Base-by-base conservation (phyloP, 2,113 vertebrate species). In the Seriola quinqueradiata region DNA sequence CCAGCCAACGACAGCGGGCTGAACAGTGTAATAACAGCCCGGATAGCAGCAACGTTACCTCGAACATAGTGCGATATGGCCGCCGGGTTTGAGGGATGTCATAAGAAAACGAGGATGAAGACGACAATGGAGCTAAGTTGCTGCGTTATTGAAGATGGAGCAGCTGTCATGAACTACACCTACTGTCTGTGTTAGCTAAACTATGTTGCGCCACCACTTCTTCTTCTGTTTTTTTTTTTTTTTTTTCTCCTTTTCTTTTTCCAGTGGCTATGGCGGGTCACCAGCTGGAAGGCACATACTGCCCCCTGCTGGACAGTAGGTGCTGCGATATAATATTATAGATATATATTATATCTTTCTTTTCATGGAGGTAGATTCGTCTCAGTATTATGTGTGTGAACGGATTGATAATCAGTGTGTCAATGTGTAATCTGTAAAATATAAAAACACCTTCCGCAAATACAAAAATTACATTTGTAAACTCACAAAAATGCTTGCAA, bases 11-110 rank as follows among this genome's bases (percentile, higher is more conserved):
- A 4, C 75, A 48, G 68, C 17, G 66, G 21, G 57, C 75, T 38
- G 46, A 4, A 28, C 42, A 11, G 21, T 9, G 13, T 7, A 14
- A 17, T 2, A 32, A 44, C 0, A 23, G 44, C 52, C 32, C 25
- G 21, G 52, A 8, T 0, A 52, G 60, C 59, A 68, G 74, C 60
- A 44, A 42, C 60, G 65, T 86, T 90, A 91, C 92, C 92, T 93
- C 87, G 70, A 85, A 87, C 87, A 90, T 90, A 55, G n/a, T 82
- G 85, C 50, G 75, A 65, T 64, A 67, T 9, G 11, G 16, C 28
- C 54, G 64, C 59, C 68, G 66, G 50, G 19, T 79, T 19, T 68
- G 85, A 61, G 28, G 82, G 82, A 58, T 59, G 88, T 82, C 84
- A 89, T 88, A 44, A 34, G 78, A 80, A 74, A 63, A 78, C 8